Conservation (phyloP, 2,888 invertebrate species). For the Yponomeuta malinellus region DNA sequence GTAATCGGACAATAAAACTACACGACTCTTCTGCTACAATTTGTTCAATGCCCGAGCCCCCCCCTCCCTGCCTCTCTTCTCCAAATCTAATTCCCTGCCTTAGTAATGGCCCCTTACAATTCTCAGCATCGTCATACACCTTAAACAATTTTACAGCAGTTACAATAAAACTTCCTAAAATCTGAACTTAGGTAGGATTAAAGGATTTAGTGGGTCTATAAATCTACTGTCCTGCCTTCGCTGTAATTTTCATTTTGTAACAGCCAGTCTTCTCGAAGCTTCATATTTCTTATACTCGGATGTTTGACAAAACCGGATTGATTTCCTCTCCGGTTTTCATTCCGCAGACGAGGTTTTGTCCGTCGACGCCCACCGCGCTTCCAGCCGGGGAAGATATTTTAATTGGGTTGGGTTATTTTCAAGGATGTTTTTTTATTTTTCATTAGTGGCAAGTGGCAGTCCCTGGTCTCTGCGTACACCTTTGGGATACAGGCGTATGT, state of each 20-base stretch:
- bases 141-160: neutral
- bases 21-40: neutral
- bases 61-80: conserved; percentile 35
- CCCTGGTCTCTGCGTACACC: no score
- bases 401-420: neutral
- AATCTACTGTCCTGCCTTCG: neutral
- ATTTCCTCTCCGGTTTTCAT: conserved; percentile 34
- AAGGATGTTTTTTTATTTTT: no score
- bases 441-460: no score
- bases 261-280: neutral
- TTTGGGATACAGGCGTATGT: no score
- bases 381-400: neutral
- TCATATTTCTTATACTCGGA: neutral
- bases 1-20: neutral
- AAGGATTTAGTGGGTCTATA: neutral
- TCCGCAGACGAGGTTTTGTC: conserved; percentile 25
- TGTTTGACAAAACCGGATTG: conserved; percentile 32
- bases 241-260: conserved; percentile 13
- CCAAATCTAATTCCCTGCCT: conserved; percentile 55
- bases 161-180: neutral
- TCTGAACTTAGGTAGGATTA: no score
- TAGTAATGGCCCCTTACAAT: conserved; percentile 26
- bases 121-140: conserved; percentile 8
- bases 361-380: neutral
- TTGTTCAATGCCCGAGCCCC: conserved; percentile 23